Base-by-base conservation (phyloP, 1,140 invertebrate species). In the Palaemon carinicauda region DNA sequence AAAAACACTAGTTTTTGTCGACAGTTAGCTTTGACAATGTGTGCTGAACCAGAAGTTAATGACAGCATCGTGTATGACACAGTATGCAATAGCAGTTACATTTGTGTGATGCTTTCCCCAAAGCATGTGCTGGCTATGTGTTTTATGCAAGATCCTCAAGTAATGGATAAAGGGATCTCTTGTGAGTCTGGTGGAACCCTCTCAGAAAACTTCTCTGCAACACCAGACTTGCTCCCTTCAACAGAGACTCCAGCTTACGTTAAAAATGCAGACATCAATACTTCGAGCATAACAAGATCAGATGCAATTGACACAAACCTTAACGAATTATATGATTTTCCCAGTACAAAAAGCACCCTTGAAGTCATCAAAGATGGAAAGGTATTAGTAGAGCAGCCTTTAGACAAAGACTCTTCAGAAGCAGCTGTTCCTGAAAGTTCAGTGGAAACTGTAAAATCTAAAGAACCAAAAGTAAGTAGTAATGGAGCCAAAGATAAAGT, bases 41-140 rank as follows among this genome's bases (percentile, higher is more conserved):
- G 89, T 52, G 31, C 80, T 14, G 79, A 75, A 17, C 83, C 80
- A 33, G 56, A 74, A 27, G 83, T 88, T 24, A 83, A 86, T 52
- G 89, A 89, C 73, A 87, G 87, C 60, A 31, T 85, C 24, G 89
- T 88, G 31, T 87, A 89, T 53, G 89, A 89, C 52, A 82, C 87
- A 50, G 87, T 80, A 24, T 89, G 89, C 60, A 88, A 88, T 52
- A 82, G 82, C 54, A 88, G 87, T 74, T 89, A 89, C 56, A 79
- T 87, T 21, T 89, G 89, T 54, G 83, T 89, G 19, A 89, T 89
- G 89, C 74, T 89, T 15, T 89, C 87, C 33, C 87, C 89, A 65
- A 87, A 89, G 31, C 89, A 89, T 71, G 52, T 89, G 41, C 74
- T 89, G 79, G 89, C 89, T 41, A 82, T 89, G 81, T 89, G 89